Conservation (phyloP, 2,888 invertebrate species). For the Dynastes tityus region DNA sequence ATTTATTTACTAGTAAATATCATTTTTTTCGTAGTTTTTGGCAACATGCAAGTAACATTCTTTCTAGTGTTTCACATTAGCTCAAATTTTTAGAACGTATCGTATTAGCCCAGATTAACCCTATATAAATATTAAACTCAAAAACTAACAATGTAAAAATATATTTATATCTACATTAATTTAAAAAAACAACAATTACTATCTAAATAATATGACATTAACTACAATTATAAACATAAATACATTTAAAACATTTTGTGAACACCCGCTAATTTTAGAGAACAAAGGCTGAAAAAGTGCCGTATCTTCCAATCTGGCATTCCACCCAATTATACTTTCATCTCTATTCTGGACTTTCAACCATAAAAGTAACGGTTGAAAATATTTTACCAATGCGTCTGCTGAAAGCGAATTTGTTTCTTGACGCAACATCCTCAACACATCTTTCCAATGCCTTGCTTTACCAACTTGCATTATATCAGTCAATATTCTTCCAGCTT, state of each 20-base stretch:
- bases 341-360: slow-evolving; percentile 83
- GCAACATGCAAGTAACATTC: no score
- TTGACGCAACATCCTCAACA: slow-evolving; percentile 82
- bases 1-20: no score
- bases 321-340: slow-evolving; percentile 84
- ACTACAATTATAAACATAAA: slow-evolving; percentile 19
- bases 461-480: slow-evolving; percentile 81
- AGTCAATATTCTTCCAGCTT: slow-evolving; percentile 83
- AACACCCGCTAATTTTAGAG: slow-evolving; percentile 47
- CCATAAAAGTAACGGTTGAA: slow-evolving; percentile 86
- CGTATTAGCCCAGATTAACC: no score
- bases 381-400: slow-evolving; percentile 85
- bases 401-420: slow-evolving; percentile 83
- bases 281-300: slow-evolving; percentile 72
- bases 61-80: no score
- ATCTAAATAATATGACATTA: no score
- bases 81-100: no score
- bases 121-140: no score
- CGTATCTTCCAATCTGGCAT: slow-evolving; percentile 78
- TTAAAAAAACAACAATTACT: no score
- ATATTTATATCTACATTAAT: no score
- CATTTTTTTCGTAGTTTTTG: no score
- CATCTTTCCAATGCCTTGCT: slow-evolving; percentile 80
- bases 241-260: slow-evolving; percentile 9
- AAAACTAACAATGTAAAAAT: no score